Base-by-base conservation (phyloP, 2,888 invertebrate genomes). In the Brachypterus glaber region DNA sequence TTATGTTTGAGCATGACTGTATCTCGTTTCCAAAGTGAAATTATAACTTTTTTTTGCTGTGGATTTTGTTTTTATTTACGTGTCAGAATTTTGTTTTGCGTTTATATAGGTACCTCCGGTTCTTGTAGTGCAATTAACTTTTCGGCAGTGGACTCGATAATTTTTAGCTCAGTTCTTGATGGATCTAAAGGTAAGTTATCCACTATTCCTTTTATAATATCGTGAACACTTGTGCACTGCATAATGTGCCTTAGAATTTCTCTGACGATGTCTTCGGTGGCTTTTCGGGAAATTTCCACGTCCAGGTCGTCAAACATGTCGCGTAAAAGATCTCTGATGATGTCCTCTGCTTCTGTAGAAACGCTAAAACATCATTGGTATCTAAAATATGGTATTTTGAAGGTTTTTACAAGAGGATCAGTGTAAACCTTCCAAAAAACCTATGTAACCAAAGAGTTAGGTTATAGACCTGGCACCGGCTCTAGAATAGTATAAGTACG, bases 71-170 rank as follows among this genome's bases (percentile, higher is more conserved):
- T 7, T 21, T 21, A 7, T 21, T 21, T 21, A 5, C 21, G 7
- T 7, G 9, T 21, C 9, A 9, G 21, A 21, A 21, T 9, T 21
- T 21, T 7, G 9, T 21, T 21, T 21, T 9, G 9, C 21, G 33
- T 12, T 17, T 8, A 25, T 18, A 17, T n/a, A n/a, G n/a, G n/a
- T 44, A 54, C 54, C 37, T 51, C 51, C 12, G 49, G 50, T 40
- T 58, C 57, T 33, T 55, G 51, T 15, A 62, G 33, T 14, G 41
- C 31, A 38, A 49, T 53, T 15, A 65, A 39, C 44, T 55, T 53
- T 38, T 62, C 60, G 1, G 63, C 60, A 11, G 54, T 48, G 2
- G 40, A 35, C 39, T 59, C 56, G 11, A 66, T 44, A 3, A 57
- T 40, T 5, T 47, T 46, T 16, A 45, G 46, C 35, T 62, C 53